Percentiles rank a stretch among this genome's conserved stretches.
Evolutionary conservation across 2,888 invertebrate genomes (phyloP).

Genomic region (Cristatella mucedo): DNA sequence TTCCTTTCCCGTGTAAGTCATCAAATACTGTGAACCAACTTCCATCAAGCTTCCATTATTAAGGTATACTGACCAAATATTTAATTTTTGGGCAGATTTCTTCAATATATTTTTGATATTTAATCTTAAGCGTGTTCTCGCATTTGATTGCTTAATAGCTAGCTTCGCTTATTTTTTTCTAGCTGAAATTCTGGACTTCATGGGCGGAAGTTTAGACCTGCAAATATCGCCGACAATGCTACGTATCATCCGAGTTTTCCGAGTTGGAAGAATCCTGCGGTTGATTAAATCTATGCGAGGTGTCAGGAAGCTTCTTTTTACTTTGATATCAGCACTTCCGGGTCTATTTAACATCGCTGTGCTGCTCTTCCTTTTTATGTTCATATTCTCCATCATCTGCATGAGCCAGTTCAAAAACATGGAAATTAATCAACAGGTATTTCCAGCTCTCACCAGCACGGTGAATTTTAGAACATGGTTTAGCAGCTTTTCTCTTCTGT

Average conservation of each 20-base stretch:
- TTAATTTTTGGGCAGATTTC: too few species aligned
- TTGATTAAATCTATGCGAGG: constrained; percentile 93
- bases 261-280: constrained; percentile 82
- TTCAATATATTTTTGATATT: too few species aligned
- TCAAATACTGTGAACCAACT: too few species aligned
- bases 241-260: constrained; percentile 78
- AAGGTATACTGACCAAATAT: too few species aligned
- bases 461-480: constrained; percentile 92
- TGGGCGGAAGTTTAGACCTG: too few species aligned
- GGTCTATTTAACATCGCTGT: constrained; percentile 91
- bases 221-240: constrained; percentile 81
- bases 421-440: too few species aligned
- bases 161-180: too few species aligned
- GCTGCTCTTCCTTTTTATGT: constrained; percentile 74
- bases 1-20: too few species aligned
- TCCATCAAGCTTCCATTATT: too few species aligned
- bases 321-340: constrained; percentile 80
- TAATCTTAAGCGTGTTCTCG: too few species aligned
- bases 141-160: too few species aligned
- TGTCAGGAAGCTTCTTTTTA: constrained; percentile 82
- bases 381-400: constrained; percentile 89
- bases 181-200: too few species aligned
- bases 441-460: constrained; percentile 75
- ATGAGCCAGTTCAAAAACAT: constrained; percentile 89
- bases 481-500: constrained; percentile 66